Conservation (phyloP, 2,888 invertebrate genomes). For the Ryuthela nishihirai region DNA sequence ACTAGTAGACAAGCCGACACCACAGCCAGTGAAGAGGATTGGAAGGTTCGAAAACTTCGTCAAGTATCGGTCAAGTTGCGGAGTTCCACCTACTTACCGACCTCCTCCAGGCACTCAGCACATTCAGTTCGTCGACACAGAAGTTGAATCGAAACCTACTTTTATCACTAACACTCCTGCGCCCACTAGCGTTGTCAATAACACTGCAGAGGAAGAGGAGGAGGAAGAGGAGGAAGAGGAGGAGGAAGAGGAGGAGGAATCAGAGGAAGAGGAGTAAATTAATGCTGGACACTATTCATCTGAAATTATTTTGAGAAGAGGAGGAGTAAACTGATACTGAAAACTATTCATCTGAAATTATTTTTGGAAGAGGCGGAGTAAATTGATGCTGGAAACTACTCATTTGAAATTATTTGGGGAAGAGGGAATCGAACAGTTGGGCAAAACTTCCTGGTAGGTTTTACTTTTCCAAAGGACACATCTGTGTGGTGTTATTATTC, state of each 20-base stretch:
- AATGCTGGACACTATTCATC: no score
- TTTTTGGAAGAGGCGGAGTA: no score
- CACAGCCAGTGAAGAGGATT: slow-evolving; percentile 16
- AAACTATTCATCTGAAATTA: no score
- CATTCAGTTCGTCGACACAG: slow-evolving; percentile 5
- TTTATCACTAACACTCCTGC: no score
- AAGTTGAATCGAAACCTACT: not conserved
- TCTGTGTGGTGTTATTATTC: no score
- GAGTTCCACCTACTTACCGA: slow-evolving; percentile 42
- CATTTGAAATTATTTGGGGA: no score
- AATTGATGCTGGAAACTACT: no score
- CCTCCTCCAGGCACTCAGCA: slow-evolving; percentile 41
- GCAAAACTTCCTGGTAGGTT: no score
- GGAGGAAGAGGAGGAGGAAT: not conserved
- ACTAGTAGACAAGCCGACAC: not conserved
- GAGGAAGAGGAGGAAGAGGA: not conserved
- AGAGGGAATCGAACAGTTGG: no score
- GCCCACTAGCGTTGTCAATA: not conserved
- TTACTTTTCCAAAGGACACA: no score
- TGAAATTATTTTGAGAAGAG: no score
- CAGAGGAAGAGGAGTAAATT: not conserved
- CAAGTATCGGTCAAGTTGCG: slow-evolving; percentile 12
- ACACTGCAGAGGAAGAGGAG: slow-evolving; percentile 15
- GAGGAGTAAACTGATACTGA: no score
- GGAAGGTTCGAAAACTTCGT: slow-evolving; percentile 36